Conservation (phyloP, 2,888 invertebrate species). For the Chrysolina americana region DNA sequence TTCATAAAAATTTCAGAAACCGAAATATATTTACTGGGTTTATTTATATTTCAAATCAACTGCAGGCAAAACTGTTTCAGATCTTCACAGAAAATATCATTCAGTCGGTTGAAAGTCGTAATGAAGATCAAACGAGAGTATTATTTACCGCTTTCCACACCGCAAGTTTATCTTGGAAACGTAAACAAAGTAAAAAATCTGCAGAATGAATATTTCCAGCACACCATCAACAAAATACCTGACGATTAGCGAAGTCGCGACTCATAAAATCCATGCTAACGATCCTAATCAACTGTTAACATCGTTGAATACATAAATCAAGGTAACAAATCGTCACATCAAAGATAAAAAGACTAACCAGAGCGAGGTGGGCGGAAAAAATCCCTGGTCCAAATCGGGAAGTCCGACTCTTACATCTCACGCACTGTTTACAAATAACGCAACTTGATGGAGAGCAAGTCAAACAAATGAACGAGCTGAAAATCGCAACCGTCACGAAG, state of each 20-base stretch:
- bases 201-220: too few relatives aligned
- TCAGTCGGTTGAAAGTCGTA: too few relatives aligned
- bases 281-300: not conserved
- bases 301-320: slow-evolving; percentile 1
- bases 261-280: not conserved
- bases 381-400: slow-evolving; percentile 10
- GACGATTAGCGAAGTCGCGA: not conserved
- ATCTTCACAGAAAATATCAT: too few relatives aligned
- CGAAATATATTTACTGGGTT: too few relatives aligned
- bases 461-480: not conserved
- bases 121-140: too few relatives aligned
- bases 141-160: too few relatives aligned
- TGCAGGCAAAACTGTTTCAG: too few relatives aligned
- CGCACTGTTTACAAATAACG: slow-evolving; percentile 4
- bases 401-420: slow-evolving; percentile 8
- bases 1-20: too few relatives aligned
- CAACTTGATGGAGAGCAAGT: not conserved
- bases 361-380: not conserved
- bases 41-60: too few relatives aligned
- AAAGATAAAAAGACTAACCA: slow-evolving; percentile 12
- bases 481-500: slow-evolving; percentile 7
- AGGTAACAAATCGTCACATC: not conserved
- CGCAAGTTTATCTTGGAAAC: too few relatives aligned
- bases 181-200: too few relatives aligned
- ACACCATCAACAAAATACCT: too few relatives aligned